These are phyloP conservation scores for Thamnophis elegans DNA, from an alignment of 2,797 vertebrate genomes.

Conservation along the genomic window DNA sequence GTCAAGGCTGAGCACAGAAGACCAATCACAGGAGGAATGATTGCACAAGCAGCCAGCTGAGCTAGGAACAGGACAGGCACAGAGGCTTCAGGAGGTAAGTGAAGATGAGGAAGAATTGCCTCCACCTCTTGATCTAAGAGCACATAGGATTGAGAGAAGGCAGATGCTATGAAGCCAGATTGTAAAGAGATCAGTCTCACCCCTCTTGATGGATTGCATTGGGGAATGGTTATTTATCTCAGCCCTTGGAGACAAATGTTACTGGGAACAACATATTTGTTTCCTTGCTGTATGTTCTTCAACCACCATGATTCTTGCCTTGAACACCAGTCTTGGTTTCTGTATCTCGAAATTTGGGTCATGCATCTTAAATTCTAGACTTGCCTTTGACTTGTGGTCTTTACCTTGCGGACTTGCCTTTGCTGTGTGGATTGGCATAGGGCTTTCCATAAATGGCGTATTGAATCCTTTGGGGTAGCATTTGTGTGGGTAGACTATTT, in stretches of 20 bases:
- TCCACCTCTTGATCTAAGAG: no score
- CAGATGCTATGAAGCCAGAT: no score
- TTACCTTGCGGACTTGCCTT: neutral
- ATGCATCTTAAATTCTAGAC: neutral
- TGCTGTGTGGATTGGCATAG: neutral
- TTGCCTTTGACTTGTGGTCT: neutral
- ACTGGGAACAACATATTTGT: neutral
- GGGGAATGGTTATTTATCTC: neutral
- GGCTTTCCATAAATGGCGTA: neutral
- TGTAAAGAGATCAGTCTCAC: neutral
- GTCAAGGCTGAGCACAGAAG: no score
- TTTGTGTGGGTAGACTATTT: no score
- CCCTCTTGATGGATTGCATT: neutral
- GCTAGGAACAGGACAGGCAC: no score
- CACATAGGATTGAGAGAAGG: no score
- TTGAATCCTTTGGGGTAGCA: neutral
- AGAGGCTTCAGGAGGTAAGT: no score
- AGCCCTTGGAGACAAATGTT: neutral
- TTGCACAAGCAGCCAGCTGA: no score
- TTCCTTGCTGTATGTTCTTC: neutral
- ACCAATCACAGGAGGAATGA: no score
- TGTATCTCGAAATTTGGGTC: neutral
- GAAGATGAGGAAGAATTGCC: no score
- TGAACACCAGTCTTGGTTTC: neutral
- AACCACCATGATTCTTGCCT: neutral